Evolutionary conservation across 2,797 vertebrate species (phyloP), one percentile per base, ranked within the genome.

Genomic region (Lagodon rhomboides): DNA sequence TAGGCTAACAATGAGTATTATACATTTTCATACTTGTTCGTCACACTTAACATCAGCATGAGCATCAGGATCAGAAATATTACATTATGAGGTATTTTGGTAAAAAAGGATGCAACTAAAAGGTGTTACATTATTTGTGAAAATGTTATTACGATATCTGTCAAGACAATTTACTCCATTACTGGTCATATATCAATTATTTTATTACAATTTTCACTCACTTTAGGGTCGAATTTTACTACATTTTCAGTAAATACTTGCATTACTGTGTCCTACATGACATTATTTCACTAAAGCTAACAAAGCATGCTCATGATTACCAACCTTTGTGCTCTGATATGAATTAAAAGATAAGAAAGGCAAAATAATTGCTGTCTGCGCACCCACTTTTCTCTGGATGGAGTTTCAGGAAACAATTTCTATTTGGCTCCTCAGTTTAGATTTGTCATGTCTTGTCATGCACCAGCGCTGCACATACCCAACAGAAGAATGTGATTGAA

Each of bases 381-480:
- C 0, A 0, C 8, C 11, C 27, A 47, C 44, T 44, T 78, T 59
- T 46, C 23, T 59, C 23, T 53, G 25, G 15, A 64, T 59, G 8
- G 15, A 34, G 18, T 60, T 41, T 6, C 38, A 38, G 38, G n/a
- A 69, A n/a, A 71, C 43, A 62, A 18, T 64, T 59, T 54, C 59
- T 67, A 43, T 50, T 50, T 55, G 4, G 7, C 20, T 60, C 3
- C 15, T 64, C 46, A 55, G 43, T 50, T 59, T 65, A 25, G 47
- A 78, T 69, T 82, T 58, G 41, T 67, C 30, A 54, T 68, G 47
- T 69, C 44, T 20, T 44, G 62, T 27, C 43, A n/a, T 34, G 34
- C 22, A 16, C 46, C 30, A 41, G 34, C 20, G 9, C 38, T 38
- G 38, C 3, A 27, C 18, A 63, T 9, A 22, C 22, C 25, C 3